Conservation (phyloP, 2,113 vertebrate genomes). For the Macaca fascicularis region DNA sequence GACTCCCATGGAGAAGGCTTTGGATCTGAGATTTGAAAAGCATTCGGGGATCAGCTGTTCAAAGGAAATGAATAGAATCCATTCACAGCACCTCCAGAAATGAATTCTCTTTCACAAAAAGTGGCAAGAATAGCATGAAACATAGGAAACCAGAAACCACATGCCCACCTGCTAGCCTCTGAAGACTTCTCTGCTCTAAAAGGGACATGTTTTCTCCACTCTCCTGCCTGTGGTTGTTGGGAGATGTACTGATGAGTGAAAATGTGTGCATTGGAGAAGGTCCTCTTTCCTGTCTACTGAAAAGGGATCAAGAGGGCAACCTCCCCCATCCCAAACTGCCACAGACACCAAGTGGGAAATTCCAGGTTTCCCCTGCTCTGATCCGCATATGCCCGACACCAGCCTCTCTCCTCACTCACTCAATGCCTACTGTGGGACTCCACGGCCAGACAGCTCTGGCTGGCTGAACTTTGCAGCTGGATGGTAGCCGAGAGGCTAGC, state of each 20-base stretch:
- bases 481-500: background rate
- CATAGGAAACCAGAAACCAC: background rate
- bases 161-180: rapidly evolving
- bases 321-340: background rate
- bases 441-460: background rate
- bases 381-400: rapidly evolving
- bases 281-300: background rate
- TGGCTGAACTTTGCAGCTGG: background rate
- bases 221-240: background rate
- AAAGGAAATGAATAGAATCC: background rate
- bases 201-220: background rate
- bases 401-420: background rate
- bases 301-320: background rate
- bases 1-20: background rate
- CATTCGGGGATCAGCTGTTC: background rate
- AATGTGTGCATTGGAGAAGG: background rate
- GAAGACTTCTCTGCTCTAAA: background rate
- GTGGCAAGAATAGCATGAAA: background rate
- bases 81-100: background rate
- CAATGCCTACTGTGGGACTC: background rate
- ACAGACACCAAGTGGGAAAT: background rate
- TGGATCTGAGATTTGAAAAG: background rate
- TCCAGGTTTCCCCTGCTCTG: background rate
- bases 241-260: background rate
- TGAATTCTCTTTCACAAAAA: background rate